phyloP scores from a whole-genome alignment of 2,113 vertebrate genomes.

The Heterotilapia buettikoferi region DNA sequence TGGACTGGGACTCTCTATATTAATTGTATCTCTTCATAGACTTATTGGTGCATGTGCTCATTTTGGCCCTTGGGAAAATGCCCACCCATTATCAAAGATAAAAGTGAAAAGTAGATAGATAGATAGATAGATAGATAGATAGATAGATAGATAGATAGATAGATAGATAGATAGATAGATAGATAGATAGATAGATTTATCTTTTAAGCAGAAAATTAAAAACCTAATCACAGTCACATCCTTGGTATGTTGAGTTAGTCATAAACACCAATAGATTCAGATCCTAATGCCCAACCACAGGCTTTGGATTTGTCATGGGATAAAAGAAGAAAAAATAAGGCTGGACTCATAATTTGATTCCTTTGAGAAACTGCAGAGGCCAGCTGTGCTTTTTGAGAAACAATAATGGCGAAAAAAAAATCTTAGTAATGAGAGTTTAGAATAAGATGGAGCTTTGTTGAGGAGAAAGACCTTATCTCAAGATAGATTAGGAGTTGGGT shows the following conservation, averaged over 20 bases:
- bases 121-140: background rate
- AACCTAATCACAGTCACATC: background rate
- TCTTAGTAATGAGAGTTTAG: conserved; percentile 63
- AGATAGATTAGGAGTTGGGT: conserved; percentile 77
- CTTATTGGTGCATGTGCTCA: background rate
- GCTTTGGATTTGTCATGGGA: conserved; percentile 3
- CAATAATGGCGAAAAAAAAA: conserved; percentile 72
- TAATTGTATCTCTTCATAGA: background rate
- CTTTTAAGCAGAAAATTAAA: background rate
- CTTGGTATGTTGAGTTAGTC: conserved; percentile 46
- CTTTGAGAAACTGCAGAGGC: conserved; percentile 71
- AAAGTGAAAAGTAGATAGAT: background rate
- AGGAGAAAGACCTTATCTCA: conserved; percentile 49
- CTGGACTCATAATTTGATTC: conserved; percentile 82
- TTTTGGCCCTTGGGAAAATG: background rate
- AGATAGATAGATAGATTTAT: background rate
- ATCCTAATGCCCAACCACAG: conserved; percentile 59
- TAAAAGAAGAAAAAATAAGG: conserved; percentile 41
- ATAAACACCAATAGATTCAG: conserved; percentile 59
- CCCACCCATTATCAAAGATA: background rate
- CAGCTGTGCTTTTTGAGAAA: conserved; percentile 82
- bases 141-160: background rate
- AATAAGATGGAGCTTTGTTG: conserved; percentile 74
- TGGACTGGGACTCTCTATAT: background rate
- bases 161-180: background rate